Evolutionary conservation across 2,113 vertebrate genomes (phyloP), one percentile per base, ranked within the genome.

Genomic region (Oryzias celebensis): DNA sequence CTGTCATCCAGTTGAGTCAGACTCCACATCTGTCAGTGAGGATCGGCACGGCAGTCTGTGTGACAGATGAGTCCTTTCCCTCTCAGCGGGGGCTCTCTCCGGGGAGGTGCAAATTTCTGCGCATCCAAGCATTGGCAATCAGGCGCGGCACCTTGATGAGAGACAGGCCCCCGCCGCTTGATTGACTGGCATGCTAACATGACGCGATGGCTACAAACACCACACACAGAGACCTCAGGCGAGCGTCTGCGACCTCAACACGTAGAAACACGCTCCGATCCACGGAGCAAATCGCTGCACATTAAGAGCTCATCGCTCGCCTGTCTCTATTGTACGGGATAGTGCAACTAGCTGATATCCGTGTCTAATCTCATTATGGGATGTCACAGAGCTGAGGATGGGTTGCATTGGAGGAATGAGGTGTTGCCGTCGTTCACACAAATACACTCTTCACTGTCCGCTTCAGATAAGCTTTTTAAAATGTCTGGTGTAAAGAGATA

Each of bases 151-250:
- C 86, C 88, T 91, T 90, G 83, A 90, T 86, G 85, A 90, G 82
- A 78, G 85, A 84, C 71, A 71, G 79, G 75, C 75, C 74, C 84
- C 71, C 51, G 63, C 60, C 54, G 66, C 52, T 79, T 93, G 92
- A 91, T 85, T 90, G 92, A 92, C 86, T 84, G 77, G 71, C 78
- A 58, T 28, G 1, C 79, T 91, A 92, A 91, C 82, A 17, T 16
- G 76, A 89, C 65, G 71, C 55, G 87, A 92, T 68, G 67, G 82
- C 80, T 28, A 51, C 58, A 50, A 76, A 73, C 81, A 56, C 78
- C 78, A 70, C 54, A 84, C 70, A 80, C 66, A 55, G 79, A 78
- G 73, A 75, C 82, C 61, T 53, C 50, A 46, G 67, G 80, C 73
- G 49, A 7, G 45, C 36, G 20, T 31, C 47, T 46, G 17, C 52